Base-by-base conservation (phyloP, 1,140 invertebrate species). In the Thaumetopoea pityocampa region DNA sequence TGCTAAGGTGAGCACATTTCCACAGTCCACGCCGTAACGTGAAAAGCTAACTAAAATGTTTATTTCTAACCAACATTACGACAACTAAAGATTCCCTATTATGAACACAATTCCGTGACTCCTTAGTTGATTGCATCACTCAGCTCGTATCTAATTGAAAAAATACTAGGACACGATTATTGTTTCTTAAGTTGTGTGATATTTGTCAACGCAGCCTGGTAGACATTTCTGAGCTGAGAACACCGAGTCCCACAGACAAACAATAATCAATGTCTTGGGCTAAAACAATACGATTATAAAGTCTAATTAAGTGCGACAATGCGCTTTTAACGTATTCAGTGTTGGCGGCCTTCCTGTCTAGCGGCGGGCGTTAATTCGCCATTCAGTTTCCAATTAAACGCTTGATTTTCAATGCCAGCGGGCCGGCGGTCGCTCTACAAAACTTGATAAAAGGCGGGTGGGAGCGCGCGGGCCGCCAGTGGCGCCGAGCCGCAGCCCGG, bases 341-440 rank as follows among this genome's bases (percentile, higher is more conserved):
- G 62, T 52, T 41, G 45, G 64, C 73, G 80, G 77, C 80, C 77
- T 81, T 80, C 71, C 65, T 63, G 69, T 67, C 61, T 54, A 51
- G 58, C 44, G 49, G 60, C 48, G 48, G 58, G 55, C 53, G 66
- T 77, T 81, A 79, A 52, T 65, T 72, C 53, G 66, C 67, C 78
- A 62, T 64, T 67, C 60, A 83, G 74, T 84, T 84, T 84, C 73
- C 73, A 81, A 81, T 84, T 81, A 84, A 79, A 74, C 71, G 76
- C 61, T 79, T 70, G 64, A 74, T 70, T 79, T 67, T 84, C 80
- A 84, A 84, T 84, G 80, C 76, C 80, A 76, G 49, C 66, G 52
- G 66, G 60, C 72, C 74, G 68, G 66, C 73, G 72, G 73, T 66
- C 67, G 60, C 42, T 44, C 49, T 44, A 51, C 62, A 53, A 54